Conservation (phyloP, 2,113 vertebrate species). For the Micronisus gabar region DNA sequence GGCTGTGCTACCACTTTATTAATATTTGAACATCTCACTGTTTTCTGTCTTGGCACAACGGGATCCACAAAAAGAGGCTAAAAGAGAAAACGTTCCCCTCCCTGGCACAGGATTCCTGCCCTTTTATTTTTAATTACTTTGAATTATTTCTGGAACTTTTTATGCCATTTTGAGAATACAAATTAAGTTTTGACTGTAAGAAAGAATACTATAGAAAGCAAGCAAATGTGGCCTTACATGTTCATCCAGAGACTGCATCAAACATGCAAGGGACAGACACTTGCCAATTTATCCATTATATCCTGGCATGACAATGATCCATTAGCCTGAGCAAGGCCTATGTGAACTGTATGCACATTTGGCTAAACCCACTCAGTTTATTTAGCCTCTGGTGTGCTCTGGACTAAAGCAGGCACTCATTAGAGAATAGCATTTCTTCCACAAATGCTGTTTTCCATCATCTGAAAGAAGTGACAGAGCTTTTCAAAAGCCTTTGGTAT, state of each 20-base stretch:
- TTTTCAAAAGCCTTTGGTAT: slow-evolving; percentile 36
- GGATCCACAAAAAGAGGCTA: slow-evolving; percentile 48
- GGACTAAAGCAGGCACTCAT: slow-evolving; percentile 48
- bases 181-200: slow-evolving; percentile 46
- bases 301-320: slow-evolving; percentile 45
- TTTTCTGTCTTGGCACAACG: slow-evolving; percentile 56
- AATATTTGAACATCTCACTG: slow-evolving; percentile 67
- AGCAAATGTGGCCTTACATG: slow-evolving; percentile 13
- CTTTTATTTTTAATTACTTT: slow-evolving; percentile 69
- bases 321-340: slow-evolving; percentile 50
- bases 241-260: slow-evolving; percentile 29
- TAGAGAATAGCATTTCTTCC: slow-evolving; percentile 48
- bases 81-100: slow-evolving; percentile 30
- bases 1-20: slow-evolving; percentile 62
- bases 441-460: slow-evolving; percentile 30
- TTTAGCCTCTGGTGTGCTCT: slow-evolving; percentile 56
- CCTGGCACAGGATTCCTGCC: slow-evolving; percentile 14
- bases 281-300: slow-evolving; percentile 66
- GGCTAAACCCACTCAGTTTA: slow-evolving; percentile 42
- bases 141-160: slow-evolving; percentile 62
- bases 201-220: neutral
- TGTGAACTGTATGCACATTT: slow-evolving; percentile 48
- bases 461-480: slow-evolving; percentile 10
- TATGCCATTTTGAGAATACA: slow-evolving; percentile 42
- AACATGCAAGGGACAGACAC: slow-evolving; percentile 37